Conservation (phyloP, 2,797 vertebrate genomes). For the Emydoidea blandingii region DNA sequence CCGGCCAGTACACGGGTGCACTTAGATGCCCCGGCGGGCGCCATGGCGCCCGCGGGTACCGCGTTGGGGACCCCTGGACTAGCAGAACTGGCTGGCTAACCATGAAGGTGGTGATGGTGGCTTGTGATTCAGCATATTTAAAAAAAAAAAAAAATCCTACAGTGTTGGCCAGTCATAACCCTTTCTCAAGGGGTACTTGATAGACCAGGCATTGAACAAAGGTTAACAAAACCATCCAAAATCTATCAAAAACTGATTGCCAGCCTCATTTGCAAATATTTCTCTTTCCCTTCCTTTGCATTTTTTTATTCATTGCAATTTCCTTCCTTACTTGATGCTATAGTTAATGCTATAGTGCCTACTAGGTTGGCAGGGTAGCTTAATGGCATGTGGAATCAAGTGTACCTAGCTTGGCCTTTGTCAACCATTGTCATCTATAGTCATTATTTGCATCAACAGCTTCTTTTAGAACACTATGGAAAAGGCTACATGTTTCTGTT, state of each 20-base stretch:
- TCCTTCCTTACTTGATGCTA: not conserved
- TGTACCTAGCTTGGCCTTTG: not conserved
- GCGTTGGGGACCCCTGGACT: too few relatives aligned
- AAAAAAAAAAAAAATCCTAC: not conserved
- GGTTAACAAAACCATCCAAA: not conserved
- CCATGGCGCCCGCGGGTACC: too few relatives aligned
- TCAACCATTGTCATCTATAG: not conserved
- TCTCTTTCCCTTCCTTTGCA: not conserved
- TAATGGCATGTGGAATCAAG: not conserved
- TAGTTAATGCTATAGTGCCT: too few relatives aligned
- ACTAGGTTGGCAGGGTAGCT: not conserved
- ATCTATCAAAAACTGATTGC: not conserved
- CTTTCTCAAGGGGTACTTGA: not conserved
- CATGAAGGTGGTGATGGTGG: not conserved
- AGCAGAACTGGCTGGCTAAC: not conserved
- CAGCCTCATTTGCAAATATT: not conserved
- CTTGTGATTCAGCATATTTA: not conserved
- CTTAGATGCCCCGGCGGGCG: too few relatives aligned
- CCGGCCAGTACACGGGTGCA: too few relatives aligned
- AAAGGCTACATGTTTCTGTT: not conserved
- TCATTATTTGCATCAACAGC: not conserved
- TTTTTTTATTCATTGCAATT: not conserved
- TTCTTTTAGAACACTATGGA: not conserved
- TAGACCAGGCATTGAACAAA: not conserved
- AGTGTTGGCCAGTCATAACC: not conserved